Conservation (phyloP, 2,797 vertebrate species). For the Moxostoma hubbsi region DNA sequence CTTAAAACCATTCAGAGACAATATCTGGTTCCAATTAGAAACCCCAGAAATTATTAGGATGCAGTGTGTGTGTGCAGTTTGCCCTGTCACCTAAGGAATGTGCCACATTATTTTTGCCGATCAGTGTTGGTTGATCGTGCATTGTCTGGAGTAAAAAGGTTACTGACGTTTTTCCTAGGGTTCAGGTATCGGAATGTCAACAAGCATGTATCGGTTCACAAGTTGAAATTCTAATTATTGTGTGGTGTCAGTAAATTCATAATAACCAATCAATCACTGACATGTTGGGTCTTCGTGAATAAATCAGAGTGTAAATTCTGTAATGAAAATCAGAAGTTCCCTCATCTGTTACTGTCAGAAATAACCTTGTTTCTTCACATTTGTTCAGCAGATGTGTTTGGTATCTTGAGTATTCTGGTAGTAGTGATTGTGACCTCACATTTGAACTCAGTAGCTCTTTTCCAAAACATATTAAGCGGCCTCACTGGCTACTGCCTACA, state of each 20-base stretch:
- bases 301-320: not conserved
- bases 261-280: not conserved
- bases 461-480: too few relatives aligned
- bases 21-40: conserved; percentile 67
- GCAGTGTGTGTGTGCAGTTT: conserved; percentile 66
- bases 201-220: not conserved
- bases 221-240: not conserved
- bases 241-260: not conserved
- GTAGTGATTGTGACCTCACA: conserved; percentile 20
- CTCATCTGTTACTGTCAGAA: conserved; percentile 11
- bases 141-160: conserved; percentile 20
- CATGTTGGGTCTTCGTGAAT: not conserved
- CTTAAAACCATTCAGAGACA: conserved; percentile 74
- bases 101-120: conserved; percentile 34
- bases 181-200: conserved; percentile 4
- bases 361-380: conserved; percentile 17
- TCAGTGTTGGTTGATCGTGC: conserved; percentile 35
- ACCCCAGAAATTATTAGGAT: conserved; percentile 63
- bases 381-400: conserved; percentile 49
- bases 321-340: not conserved
- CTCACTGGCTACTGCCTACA: too few relatives aligned
- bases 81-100: conserved; percentile 63
- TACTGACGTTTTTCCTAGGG: not conserved
- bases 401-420: conserved; percentile 41
- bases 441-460: conserved; percentile 13